A percentile compares a stretch with the other conserved stretches of the same genome.
These are phyloP conservation scores for Lithosia quadra DNA, from an alignment of 2,888 invertebrate genomes.

Conservation along the genomic window DNA sequence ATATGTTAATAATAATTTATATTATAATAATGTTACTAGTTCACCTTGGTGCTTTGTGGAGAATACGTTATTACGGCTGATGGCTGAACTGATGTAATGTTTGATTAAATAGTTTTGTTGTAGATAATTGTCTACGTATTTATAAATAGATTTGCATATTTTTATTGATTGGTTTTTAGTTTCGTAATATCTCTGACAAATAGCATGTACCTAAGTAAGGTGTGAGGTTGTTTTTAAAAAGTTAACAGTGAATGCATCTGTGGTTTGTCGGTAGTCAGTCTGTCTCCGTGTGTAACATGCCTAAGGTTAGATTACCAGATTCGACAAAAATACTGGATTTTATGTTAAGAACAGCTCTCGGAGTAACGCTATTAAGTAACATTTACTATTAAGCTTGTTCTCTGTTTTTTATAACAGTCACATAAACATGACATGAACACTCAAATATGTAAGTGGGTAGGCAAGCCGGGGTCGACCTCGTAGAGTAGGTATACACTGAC, in stretches of 20 bases:
- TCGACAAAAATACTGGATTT: too few relatives aligned
- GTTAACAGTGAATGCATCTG: neutral
- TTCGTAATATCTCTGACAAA: neutral
- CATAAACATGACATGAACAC: too few relatives aligned
- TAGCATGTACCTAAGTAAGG: neutral
- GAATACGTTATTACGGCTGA: slow-evolving; percentile 9
- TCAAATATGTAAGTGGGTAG: too few relatives aligned
- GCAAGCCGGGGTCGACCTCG: too few relatives aligned
- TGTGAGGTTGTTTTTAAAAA: neutral
- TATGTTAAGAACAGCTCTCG: too few relatives aligned
- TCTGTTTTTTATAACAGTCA: too few relatives aligned
- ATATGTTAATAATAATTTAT: slow-evolving; percentile 45
- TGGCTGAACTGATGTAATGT: neutral
- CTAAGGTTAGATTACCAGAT: too few relatives aligned
- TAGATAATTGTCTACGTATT: neutral
- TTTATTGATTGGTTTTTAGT: neutral
- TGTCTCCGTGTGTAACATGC: too few relatives aligned
- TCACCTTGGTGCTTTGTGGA: slow-evolving; percentile 27
- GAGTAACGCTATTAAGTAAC: too few relatives aligned
- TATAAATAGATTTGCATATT: neutral
- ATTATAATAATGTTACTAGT: slow-evolving; percentile 35
- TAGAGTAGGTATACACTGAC: too few relatives aligned
- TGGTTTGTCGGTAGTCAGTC: too few relatives aligned
- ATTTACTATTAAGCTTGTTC: too few relatives aligned
- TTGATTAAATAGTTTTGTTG: slow-evolving; percentile 7